Percentiles rank a stretch among this genome's conserved stretches.
These are phyloP conservation scores for Sipha maydis DNA, from an alignment of 2,888 invertebrate species.

Conservation along the genomic window DNA sequence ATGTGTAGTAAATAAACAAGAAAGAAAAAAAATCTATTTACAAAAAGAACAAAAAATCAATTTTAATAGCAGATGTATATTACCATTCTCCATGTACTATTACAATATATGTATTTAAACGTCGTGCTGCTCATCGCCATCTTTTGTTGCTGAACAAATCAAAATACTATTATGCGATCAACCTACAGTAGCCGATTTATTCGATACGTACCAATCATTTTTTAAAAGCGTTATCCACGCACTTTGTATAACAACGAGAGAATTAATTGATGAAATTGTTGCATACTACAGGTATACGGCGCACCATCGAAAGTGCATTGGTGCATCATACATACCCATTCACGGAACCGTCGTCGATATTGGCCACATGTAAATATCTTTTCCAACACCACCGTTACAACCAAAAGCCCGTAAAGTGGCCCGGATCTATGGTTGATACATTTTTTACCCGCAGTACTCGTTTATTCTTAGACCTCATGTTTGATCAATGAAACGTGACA, in stretches of 20 bases:
- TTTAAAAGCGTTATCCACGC: background rate
- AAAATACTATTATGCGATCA: background rate
- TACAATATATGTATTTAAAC: background rate
- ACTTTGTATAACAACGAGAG: background rate
- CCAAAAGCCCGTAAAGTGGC: slow-evolving; percentile 29
- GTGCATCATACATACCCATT: background rate
- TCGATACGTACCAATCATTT: background rate
- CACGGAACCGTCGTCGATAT: background rate
- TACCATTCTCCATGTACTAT: background rate
- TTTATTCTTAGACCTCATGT: background rate
- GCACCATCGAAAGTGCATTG: background rate
- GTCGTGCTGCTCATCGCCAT: background rate
- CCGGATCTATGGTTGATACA: slow-evolving; percentile 22
- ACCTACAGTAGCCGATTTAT: background rate
- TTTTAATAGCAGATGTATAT: background rate
- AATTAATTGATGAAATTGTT: too few relatives aligned
- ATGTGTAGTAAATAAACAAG: background rate
- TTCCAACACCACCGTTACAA: too few relatives aligned
- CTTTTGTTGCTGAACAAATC: background rate
- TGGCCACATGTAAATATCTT: background rate
- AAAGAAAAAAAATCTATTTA: background rate
- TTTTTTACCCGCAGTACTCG: background rate
- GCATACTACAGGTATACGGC: background rate
- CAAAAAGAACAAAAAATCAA: background rate
- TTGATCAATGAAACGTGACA: slow-evolving; percentile 33